These are phyloP conservation scores for Tragelaphus strepsiceros DNA, from an alignment of 2,113 vertebrate genomes.

Conservation along the genomic window DNA sequence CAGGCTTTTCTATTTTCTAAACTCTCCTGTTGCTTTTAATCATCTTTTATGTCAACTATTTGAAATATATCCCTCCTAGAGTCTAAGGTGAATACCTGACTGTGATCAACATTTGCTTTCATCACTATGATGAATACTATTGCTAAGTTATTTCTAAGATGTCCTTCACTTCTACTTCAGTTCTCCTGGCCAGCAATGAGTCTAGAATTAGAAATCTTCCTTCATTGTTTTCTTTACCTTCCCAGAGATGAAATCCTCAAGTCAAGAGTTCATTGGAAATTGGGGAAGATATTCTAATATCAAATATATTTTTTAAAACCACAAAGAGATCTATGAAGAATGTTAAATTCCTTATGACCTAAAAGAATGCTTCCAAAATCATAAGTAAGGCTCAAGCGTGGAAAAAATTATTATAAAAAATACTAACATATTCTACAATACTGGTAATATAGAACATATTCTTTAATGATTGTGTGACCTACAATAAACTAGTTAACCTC, in stretches of 20 bases:
- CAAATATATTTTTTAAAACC: neutral
- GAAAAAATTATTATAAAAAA: neutral
- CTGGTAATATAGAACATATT: neutral
- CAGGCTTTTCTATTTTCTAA: neutral
- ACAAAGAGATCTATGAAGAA: neutral
- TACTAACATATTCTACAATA: neutral
- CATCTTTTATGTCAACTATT: neutral
- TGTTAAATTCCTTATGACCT: neutral
- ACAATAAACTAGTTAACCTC: neutral
- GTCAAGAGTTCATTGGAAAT: neutral
- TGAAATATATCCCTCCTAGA: neutral
- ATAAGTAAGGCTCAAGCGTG: neutral
- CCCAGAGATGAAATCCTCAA: neutral
- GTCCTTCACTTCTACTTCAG: neutral
- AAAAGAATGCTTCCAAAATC: conserved; percentile 2
- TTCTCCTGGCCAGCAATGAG: neutral
- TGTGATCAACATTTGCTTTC: neutral
- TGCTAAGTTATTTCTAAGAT: neutral
- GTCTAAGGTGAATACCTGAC: neutral
- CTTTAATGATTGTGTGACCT: neutral
- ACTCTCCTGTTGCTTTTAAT: neutral
- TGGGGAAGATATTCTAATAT: neutral
- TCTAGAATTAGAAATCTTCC: neutral
- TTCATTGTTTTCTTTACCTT: neutral
- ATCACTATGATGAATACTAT: neutral